These are phyloP conservation scores for Seriola quinqueradiata DNA, from an alignment of 2,113 vertebrate genomes.

Conservation along the genomic window DNA sequence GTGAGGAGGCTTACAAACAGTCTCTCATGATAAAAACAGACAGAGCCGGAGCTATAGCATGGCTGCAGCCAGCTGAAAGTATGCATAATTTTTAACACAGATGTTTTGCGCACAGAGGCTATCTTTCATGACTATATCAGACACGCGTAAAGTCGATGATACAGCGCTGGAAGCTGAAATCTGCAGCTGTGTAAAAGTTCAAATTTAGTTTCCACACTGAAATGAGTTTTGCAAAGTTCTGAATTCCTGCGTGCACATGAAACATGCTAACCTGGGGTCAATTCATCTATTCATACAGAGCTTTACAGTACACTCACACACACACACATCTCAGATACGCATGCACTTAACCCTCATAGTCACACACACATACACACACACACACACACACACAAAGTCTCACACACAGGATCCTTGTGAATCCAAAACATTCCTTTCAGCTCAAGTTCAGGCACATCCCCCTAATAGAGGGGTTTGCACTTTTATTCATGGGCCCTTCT, in stretches of 20 bases:
- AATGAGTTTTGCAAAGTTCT: not conserved
- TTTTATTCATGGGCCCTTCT: slow-evolving; percentile 81
- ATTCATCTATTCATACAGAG: slow-evolving; percentile 57
- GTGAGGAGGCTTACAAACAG: slow-evolving; percentile 56
- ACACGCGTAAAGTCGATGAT: not conserved
- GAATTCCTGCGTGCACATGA: slow-evolving; percentile 9
- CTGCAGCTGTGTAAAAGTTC: slow-evolving; percentile 24
- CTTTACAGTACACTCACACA: slow-evolving; percentile 30
- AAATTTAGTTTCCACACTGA: not conserved
- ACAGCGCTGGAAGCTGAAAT: not conserved
- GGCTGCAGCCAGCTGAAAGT: slow-evolving; percentile 5
- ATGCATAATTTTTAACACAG: slow-evolving; percentile 35
- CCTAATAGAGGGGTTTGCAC: slow-evolving; percentile 84
- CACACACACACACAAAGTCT: slow-evolving; percentile 37
- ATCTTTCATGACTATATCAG: slow-evolving; percentile 41
- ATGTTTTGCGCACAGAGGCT: slow-evolving; percentile 43
- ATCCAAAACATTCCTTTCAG: slow-evolving; percentile 85
- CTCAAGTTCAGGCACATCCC: slow-evolving; percentile 85
- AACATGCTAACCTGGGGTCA: slow-evolving; percentile 56
- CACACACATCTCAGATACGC: slow-evolving; percentile 18
- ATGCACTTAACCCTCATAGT: slow-evolving; percentile 42
- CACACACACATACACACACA: slow-evolving; percentile 40
- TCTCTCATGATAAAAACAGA: slow-evolving; percentile 66
- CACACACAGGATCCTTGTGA: slow-evolving; percentile 76
- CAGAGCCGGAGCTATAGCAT: not conserved